These are phyloP conservation scores for Helarctos malayanus DNA, from an alignment of 2,797 vertebrate species.

Conservation along the genomic window DNA sequence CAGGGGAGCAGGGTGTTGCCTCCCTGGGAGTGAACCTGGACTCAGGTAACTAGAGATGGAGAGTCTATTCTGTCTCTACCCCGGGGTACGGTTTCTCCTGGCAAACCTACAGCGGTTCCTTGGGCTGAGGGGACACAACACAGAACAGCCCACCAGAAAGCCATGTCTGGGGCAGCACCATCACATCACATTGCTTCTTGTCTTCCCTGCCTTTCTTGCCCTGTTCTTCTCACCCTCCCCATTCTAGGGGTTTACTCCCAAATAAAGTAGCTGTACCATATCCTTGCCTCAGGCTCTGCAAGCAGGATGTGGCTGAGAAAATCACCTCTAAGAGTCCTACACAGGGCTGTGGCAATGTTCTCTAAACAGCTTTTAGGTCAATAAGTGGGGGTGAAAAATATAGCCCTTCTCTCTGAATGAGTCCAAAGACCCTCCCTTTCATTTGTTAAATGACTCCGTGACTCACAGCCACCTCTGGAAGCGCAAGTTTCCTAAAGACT, in stretches of 20 bases:
- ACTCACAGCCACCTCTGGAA: background rate
- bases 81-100: background rate
- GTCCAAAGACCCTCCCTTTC: background rate
- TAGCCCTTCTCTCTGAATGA: background rate
- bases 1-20: background rate
- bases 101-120: background rate
- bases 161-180: rapidly evolving
- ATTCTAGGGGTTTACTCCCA: background rate
- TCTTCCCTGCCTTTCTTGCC: background rate
- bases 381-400: background rate
- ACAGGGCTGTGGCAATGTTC: background rate
- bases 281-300: background rate
- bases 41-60: no score
- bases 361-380: background rate
- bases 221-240: background rate
- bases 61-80: background rate
- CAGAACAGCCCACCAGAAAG: background rate
- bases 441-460: background rate
- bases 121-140: background rate
- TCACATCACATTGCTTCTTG: rapidly evolving
- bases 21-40: background rate
- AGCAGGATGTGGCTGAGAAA: background rate
- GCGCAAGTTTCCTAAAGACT: background rate
- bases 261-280: background rate
- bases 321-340: background rate